phyloP scores from a whole-genome alignment of 2,888 invertebrate genomes.

The Eristalis tenax region DNA sequence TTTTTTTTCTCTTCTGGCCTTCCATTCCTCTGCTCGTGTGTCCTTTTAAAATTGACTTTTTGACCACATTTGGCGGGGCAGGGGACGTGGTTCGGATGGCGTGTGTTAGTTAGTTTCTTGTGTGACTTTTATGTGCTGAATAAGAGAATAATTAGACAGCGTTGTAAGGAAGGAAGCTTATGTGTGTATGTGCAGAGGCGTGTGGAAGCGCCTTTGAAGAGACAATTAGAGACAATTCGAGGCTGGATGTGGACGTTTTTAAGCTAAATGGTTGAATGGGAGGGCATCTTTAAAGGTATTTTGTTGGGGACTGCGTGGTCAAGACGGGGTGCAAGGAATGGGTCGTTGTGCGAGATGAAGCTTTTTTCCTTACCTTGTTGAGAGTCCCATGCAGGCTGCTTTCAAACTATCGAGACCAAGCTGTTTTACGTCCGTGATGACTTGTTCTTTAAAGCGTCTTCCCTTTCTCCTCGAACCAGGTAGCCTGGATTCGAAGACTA shows the following conservation, averaged over 20 bases:
- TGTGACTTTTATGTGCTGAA: conserved; percentile 33
- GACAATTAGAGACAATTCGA: conserved; percentile 2
- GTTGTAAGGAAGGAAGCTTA: neutral
- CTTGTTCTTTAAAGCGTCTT: too few relatives aligned
- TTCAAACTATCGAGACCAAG: too few relatives aligned
- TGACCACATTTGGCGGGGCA: neutral
- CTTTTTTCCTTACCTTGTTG: too few relatives aligned
- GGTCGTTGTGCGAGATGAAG: too few relatives aligned
- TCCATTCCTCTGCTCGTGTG: conserved; percentile 15
- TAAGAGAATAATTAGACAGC: conserved; percentile 39
- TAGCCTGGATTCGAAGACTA: too few relatives aligned
- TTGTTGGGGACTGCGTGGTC: neutral
- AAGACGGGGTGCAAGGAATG: too few relatives aligned
- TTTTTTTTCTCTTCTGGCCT: neutral
- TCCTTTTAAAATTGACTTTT: conserved; percentile 35
- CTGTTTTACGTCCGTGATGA: too few relatives aligned
- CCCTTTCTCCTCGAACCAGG: too few relatives aligned
- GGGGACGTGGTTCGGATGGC: neutral
- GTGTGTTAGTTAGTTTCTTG: conserved; percentile 13
- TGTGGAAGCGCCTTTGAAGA: neutral
- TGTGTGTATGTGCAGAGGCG: neutral
- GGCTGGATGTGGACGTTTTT: neutral
- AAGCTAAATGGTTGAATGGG: neutral
- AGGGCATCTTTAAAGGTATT: neutral
- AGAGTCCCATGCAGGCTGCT: too few relatives aligned